phyloP scores from a whole-genome alignment of 2,113 vertebrate genomes.

The Nycticebus coucang region DNA sequence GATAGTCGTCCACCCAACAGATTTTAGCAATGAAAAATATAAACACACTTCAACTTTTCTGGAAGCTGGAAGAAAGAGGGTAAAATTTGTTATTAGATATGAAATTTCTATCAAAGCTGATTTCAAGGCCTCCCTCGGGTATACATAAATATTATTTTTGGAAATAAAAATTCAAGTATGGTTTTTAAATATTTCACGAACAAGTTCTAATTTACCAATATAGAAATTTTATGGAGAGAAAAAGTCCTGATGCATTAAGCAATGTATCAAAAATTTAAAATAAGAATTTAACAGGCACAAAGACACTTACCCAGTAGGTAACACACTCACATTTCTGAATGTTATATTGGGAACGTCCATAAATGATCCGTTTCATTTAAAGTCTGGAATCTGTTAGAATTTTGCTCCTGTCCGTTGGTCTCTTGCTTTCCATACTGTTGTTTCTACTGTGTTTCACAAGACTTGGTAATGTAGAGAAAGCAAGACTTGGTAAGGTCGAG shows the following conservation, averaged over 20 bases:
- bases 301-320: constrained; percentile 24
- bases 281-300: background rate
- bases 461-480: constrained; percentile 23
- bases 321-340: background rate
- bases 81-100: background rate
- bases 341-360: background rate
- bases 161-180: constrained; percentile 14
- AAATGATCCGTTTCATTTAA: background rate
- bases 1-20: background rate
- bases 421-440: background rate
- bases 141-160: background rate
- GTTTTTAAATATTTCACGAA: background rate
- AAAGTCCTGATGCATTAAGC: background rate
- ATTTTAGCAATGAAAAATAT: background rate
- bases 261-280: background rate
- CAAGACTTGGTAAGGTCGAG: background rate
- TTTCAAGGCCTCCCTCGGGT: background rate
- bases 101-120: background rate
- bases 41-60: background rate
- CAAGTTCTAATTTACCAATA: background rate
- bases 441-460: background rate
- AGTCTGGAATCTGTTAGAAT: background rate
- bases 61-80: background rate
- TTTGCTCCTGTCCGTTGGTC: background rate
- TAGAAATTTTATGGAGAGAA: background rate